Evolutionary conservation across 2,113 vertebrate species (phyloP).

Genomic region (cat (Felis catus)): DNA sequence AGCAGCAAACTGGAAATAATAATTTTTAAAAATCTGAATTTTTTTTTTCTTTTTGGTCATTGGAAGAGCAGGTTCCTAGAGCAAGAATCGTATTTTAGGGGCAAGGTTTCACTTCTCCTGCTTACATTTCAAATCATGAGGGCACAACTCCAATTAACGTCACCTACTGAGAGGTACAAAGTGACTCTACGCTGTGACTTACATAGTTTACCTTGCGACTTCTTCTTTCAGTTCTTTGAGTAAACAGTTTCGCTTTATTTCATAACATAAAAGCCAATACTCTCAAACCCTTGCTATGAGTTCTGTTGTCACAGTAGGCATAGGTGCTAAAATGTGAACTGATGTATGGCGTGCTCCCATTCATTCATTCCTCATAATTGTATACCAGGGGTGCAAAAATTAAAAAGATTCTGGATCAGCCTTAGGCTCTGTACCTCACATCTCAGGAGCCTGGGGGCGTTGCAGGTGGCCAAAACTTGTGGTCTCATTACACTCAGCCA

Average conservation of each 20-base stretch:
- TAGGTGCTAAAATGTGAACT: background rate
- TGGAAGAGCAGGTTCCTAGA: background rate
- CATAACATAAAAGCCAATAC: background rate
- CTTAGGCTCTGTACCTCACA: background rate
- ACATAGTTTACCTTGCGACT: background rate
- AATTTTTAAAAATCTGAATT: background rate
- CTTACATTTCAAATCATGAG: background rate
- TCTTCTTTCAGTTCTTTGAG: background rate
- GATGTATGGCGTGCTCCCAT: background rate
- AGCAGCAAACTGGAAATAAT: background rate
- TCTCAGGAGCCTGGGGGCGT: background rate
- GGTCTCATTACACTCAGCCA: background rate
- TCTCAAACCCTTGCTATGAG: background rate
- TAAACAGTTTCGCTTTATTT: background rate
- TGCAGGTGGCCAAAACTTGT: background rate
- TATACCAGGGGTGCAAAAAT: background rate
- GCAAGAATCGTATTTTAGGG: background rate
- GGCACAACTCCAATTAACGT: background rate
- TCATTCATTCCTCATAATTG: background rate
- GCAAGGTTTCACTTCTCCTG: background rate
- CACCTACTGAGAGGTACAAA: background rate
- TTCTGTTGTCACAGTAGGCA: background rate
- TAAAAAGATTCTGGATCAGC: background rate
- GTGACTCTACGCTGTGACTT: background rate
- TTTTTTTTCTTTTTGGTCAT: background rate